Evolutionary conservation across 2,888 invertebrate genomes (phyloP), one percentile per base, ranked within the genome.

Genomic region (Lordiphosa andalusiaca): DNA sequence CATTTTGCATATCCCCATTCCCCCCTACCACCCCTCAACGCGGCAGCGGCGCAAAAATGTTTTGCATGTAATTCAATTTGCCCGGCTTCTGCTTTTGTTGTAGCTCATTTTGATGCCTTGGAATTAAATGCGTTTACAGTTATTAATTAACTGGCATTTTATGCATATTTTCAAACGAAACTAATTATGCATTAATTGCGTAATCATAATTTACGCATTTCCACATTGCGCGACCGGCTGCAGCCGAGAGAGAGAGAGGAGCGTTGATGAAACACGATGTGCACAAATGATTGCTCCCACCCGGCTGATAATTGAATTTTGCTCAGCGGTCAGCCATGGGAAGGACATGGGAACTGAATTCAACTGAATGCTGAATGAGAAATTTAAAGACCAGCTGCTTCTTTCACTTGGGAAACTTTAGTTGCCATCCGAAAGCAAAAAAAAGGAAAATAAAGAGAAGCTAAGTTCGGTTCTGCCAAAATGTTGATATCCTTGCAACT

Each of bases 141-240:
- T 69, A 77, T 73, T 81, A 81, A 84, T 77, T 69, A 69, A 82
- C 63, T 58, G 67, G 25, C 66, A 53, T 53, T 64, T 71, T 47
- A 58, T 56, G 64, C 56, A 46, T 44, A 67, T 66, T 73, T 69
- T 46, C 36, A 58, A 68, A 68, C 63, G 39, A 53, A 56, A 67
- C 67, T 47, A 69, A 73, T 71, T 63, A 63, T 68, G 53, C 54
- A 66, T 48, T 75, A 74, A 75, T 84, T 73, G 67, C 59, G 48
- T 53, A 64, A 63, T 76, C 61, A 69, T 65, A 65, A 76, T 65
- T 68, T 51, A 54, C 44, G 38, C 49, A 38, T 53, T 71, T 59
- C 36, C 41, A 9, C 41, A 9, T n/a, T 13, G 21, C 19, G 55
- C n/a, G n/a, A n/a, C n/a, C n/a, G n/a, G n/a, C n/a, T n/a, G n/a